Evolutionary conservation across 2,113 vertebrate species (phyloP), one percentile per base, ranked within the genome.

Genomic region (Lucifuga dentata): DNA sequence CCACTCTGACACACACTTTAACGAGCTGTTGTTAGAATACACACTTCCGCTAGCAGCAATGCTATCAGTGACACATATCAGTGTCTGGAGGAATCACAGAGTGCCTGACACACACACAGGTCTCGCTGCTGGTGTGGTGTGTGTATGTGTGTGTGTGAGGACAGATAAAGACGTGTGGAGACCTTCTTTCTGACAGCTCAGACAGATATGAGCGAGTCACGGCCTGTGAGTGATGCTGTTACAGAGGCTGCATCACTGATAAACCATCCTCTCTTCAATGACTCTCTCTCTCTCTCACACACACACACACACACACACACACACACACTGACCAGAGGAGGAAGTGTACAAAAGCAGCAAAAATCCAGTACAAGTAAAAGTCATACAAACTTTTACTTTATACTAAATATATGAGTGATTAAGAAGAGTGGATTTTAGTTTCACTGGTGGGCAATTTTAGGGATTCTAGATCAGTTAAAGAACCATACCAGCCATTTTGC

Each of bases 91-190:
- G 58, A 72, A 72, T 79, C 63, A 7, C 26, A 29, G 26, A 29
- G 26, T 57, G 55, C 46, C 17, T 5, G 3, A 38, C 62, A 66
- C 51, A 41, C 63, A 68, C 5, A 19, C 6, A 8, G 35, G 58
- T 29, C 26, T 29, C 3, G 26, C 26, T 29, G 26, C 26, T 5
- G 26, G 26, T 5, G 26, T 5, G 3, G 26, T 29, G n/a, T 29
- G 26, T 29, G 26, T n/a, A n/a, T n/a, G n/a, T n/a, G 26, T 29
- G 7, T 3, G 7, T 3, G 26, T 17, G 43, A 45, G 43, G 20
- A 45, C 43, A 71, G 88, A 88, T 86, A 88, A 78, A 73, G 70
- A 85, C 15, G 80, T 76, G 78, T 63, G 70, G 41, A 65, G 75
- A 80, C 80, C 74, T 79, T 11, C 66, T 62, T 35, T 78, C 59